Evolutionary conservation across 2,113 vertebrate species (phyloP).

Genomic region (Neomonachus schauinslandi): DNA sequence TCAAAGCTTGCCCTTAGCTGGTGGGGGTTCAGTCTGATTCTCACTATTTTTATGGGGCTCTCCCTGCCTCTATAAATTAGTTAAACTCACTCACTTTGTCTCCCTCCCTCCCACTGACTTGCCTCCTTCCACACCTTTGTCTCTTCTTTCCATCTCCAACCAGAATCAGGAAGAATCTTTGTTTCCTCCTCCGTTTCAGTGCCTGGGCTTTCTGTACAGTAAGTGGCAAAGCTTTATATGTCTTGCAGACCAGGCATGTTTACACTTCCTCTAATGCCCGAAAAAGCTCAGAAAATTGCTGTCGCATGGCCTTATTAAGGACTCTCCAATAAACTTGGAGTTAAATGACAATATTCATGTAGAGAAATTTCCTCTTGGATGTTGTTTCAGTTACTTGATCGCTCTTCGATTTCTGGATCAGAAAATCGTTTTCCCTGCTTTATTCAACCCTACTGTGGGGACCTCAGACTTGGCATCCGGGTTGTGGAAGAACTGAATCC

Average conservation of each 20-base stretch:
- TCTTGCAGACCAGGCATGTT: not conserved
- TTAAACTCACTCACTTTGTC: not conserved
- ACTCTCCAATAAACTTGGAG: not conserved
- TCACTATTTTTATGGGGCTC: not conserved
- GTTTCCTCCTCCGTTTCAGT: not conserved
- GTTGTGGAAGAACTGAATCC: not conserved
- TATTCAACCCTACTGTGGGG: not conserved
- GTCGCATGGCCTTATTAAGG: not conserved
- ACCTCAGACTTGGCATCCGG: not conserved
- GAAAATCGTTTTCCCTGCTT: slow-evolving; percentile 10
- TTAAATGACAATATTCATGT: not conserved
- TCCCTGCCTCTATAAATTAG: not conserved
- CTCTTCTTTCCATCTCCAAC: not conserved
- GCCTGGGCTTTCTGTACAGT: not conserved
- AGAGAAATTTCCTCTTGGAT: not conserved
- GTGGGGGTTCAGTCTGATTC: not conserved
- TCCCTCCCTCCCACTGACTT: not conserved
- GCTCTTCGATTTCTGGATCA: not conserved
- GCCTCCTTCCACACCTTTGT: not conserved
- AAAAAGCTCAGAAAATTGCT: not conserved
- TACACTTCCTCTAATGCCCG: not conserved
- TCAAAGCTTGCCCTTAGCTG: not conserved
- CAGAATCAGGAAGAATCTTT: not conserved
- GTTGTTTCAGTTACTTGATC: not conserved
- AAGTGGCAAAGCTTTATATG: not conserved